Evolutionary conservation across 1,140 invertebrate genomes (phyloP), one percentile per base, ranked within the genome.

Genomic region (Doryteuthis pealeii): DNA sequence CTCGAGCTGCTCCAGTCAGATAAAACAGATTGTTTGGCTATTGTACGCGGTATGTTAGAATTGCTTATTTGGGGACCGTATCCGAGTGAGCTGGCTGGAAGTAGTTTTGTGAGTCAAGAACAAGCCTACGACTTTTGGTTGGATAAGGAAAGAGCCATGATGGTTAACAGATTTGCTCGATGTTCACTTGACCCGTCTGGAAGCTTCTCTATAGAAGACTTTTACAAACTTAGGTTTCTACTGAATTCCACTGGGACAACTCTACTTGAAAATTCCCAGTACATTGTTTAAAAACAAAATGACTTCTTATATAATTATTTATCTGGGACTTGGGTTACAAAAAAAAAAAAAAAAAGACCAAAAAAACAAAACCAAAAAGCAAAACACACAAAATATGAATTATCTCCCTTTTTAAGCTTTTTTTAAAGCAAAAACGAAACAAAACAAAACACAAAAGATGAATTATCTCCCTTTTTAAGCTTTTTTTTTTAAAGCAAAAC

Each of bases 221-320:
- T 83, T 68, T 86, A 86, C 75, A 77, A 79, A 10, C 79, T 86
- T 76, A 84, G 84, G 74, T 86, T 86, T 75, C 76, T 86, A 69
- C 74, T 84, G 54, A 86, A 86, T 72, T 80, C 84, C n/a, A 83
- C 80, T 73, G 79, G 83, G 30, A 78, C 78, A 22, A 83, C 81
- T 67, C 76, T 86, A 68, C 79, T 81, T 2, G 84, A 86, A 62
- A 81, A 81, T 78, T 82, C n/a, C 70, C 82, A 15, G 74, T 78
- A 69, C 75, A 81, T 75, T 1, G 43, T 58, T 26, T 35, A 49
- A 40, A 40, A 40, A 40, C 12, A 43, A 65, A 18, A 31, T 62
- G 10, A 71, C 4, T n/a, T 71, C 71, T 32, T 30, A 32, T 72
- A 40, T 40, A 40, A 5, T 40, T 40, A 40, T 40, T 40, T 40